phyloP scores from a whole-genome alignment of 2,797 vertebrate species.

The Poecilia velifera region DNA sequence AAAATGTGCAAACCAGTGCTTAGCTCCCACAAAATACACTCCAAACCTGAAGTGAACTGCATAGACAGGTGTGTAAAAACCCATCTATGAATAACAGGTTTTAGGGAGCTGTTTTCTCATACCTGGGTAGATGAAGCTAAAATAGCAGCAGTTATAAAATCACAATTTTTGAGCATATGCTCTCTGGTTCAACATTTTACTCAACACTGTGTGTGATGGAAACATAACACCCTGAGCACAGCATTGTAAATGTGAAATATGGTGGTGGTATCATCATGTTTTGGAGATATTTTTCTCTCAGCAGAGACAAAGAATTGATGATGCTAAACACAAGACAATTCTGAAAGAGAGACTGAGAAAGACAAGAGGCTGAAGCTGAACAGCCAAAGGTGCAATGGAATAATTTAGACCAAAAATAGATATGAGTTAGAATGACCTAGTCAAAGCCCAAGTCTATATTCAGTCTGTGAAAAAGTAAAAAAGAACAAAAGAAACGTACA shows the following conservation, averaged over 20 bases:
- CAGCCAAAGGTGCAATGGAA: background rate
- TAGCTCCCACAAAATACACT: background rate
- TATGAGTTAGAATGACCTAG: background rate
- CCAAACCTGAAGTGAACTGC: background rate
- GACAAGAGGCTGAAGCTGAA: background rate
- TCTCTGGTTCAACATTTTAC: background rate
- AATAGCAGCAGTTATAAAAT: background rate
- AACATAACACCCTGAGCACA: background rate
- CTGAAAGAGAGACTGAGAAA: background rate
- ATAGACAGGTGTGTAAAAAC: background rate
- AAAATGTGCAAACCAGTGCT: background rate
- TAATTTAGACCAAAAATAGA: background rate
- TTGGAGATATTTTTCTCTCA: background rate
- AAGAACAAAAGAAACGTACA: background rate
- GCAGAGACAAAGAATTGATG: background rate
- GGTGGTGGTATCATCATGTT: background rate
- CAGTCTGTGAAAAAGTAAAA: background rate
- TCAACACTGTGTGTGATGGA: background rate
- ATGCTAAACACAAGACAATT: background rate
- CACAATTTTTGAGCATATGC: background rate
- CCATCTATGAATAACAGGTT: background rate
- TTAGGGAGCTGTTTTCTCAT: background rate
- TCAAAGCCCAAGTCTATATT: background rate
- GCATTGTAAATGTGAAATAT: background rate
- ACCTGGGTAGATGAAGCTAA: background rate